A percentile compares a stretch with the other conserved stretches of the same genome.
Conservation (phyloP, 2,113 vertebrate species). For the Tachysurus vachellii region DNA sequence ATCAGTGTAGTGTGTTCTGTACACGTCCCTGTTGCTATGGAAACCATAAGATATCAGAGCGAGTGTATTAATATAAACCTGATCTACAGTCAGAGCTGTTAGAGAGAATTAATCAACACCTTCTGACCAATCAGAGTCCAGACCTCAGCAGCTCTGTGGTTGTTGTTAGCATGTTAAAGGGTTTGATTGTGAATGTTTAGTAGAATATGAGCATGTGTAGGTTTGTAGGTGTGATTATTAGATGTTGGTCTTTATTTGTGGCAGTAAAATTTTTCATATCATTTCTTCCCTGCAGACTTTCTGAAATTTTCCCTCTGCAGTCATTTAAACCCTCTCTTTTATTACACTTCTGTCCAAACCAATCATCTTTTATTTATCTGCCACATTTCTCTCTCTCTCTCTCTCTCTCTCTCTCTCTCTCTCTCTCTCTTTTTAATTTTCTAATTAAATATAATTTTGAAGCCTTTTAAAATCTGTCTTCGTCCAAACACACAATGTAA, state of each 20-base stretch:
- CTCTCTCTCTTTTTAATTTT: constrained; percentile 58
- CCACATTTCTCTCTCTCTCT: neutral
- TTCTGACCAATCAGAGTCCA: neutral
- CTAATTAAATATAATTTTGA: constrained; percentile 81
- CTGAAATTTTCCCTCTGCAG: neutral
- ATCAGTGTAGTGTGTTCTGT: too few species aligned
- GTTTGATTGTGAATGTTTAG: neutral
- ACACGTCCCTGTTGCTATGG: too few species aligned
- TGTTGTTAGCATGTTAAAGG: neutral
- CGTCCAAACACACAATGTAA: constrained; percentile 79
- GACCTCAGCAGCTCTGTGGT: too few species aligned
- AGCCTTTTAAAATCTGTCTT: constrained; percentile 74
- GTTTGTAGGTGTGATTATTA: neutral
- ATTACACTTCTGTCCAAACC: neutral
- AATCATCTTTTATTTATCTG: neutral
- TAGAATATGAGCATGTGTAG: too few species aligned
- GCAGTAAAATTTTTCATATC: neutral
- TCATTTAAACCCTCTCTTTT: neutral
- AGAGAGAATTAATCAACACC: neutral
- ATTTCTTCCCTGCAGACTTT: neutral
- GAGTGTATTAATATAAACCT: too few species aligned
- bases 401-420: constrained; percentile 47
- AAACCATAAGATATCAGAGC: too few species aligned
- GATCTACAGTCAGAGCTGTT: too few species aligned
- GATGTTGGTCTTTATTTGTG: neutral